Evolutionary conservation across 2,888 invertebrate species (phyloP).

Genomic region (Cerceris rybyensis): DNA sequence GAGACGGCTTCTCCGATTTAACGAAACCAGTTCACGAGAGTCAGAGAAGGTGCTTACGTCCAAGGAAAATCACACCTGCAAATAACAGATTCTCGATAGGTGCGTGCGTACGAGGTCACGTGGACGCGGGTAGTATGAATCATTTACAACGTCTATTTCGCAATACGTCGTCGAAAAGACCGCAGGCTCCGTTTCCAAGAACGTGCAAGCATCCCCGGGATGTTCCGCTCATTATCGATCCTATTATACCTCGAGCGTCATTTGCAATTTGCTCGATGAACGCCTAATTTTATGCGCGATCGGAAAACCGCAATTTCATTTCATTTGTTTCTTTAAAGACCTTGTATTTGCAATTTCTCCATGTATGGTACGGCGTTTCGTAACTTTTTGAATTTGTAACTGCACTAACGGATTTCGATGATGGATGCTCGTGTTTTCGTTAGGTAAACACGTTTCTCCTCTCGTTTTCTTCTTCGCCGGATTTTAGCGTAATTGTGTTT

Average conservation of each 20-base stretch:
- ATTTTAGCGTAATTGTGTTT: too few species aligned
- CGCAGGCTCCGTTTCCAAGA: conserved; percentile 53
- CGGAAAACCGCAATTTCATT: not conserved
- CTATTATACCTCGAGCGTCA: conserved; percentile 3
- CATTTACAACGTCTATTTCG: conserved; percentile 60
- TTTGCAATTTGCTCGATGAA: conserved; percentile 9
- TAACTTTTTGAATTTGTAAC: too few species aligned
- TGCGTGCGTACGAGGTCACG: conserved; percentile 54
- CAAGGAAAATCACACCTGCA: conserved; percentile 58
- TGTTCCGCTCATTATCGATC: conserved; percentile 50
- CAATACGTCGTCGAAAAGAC: conserved; percentile 50
- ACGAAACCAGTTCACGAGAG: conserved; percentile 38
- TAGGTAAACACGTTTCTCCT: too few species aligned
- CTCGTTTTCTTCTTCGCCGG: too few species aligned
- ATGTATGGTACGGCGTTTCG: too few species aligned
- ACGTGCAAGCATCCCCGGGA: conserved; percentile 34
- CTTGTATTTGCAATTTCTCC: too few species aligned
- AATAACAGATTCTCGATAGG: conserved; percentile 45
- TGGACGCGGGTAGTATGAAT: conserved; percentile 63
- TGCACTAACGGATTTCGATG: too few species aligned
- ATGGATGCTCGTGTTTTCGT: too few species aligned
- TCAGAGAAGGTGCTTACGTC: conserved; percentile 41
- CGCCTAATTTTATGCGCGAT: not conserved
- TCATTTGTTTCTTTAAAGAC: too few species aligned
- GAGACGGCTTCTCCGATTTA: not conserved